phyloP scores from a whole-genome alignment of 2,888 invertebrate species.

The Blera fallax region DNA sequence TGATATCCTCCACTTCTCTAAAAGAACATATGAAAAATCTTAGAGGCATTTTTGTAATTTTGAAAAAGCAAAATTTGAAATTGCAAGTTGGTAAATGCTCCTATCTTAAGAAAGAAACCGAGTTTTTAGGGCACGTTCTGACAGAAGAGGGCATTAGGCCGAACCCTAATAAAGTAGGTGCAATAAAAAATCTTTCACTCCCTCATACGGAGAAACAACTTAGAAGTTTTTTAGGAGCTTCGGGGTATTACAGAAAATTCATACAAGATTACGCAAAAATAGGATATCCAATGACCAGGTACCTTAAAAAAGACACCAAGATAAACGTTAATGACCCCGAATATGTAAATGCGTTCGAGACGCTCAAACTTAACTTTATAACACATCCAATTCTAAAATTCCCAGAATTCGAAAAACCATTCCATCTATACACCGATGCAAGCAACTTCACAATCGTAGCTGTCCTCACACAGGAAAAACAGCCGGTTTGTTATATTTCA shows the following conservation, averaged over 20 bases:
- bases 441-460: no score
- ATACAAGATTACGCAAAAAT: constrained; percentile 44
- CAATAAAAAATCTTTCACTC: constrained; percentile 29
- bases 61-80: constrained; percentile 45
- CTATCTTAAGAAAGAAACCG: constrained; percentile 42
- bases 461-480: constrained; percentile 27
- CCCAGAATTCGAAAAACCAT: constrained; percentile 74
- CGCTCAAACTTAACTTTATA: constrained; percentile 32
- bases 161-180: constrained; percentile 74
- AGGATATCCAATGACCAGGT: not conserved
- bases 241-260: constrained; percentile 46
- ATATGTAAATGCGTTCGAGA: constrained; percentile 37
- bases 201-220: constrained; percentile 19
- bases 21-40: constrained; percentile 19
- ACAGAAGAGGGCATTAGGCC: constrained; percentile 75
- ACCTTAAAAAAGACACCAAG: constrained; percentile 6
- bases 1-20: constrained; percentile 72
- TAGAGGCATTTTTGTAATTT: constrained; percentile 12
- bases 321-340: constrained; percentile 23
- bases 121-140: constrained; percentile 74
- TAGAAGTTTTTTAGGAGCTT: constrained; percentile 56
- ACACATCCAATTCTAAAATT: constrained; percentile 72
- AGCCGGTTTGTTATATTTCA: constrained; percentile 32
- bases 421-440: no score
- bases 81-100: constrained; percentile 53